A percentile compares a stretch with the other conserved stretches of the same genome.
These are phyloP conservation scores for Drosophila formosana DNA, from an alignment of 2,888 invertebrate genomes.

Conservation along the genomic window DNA sequence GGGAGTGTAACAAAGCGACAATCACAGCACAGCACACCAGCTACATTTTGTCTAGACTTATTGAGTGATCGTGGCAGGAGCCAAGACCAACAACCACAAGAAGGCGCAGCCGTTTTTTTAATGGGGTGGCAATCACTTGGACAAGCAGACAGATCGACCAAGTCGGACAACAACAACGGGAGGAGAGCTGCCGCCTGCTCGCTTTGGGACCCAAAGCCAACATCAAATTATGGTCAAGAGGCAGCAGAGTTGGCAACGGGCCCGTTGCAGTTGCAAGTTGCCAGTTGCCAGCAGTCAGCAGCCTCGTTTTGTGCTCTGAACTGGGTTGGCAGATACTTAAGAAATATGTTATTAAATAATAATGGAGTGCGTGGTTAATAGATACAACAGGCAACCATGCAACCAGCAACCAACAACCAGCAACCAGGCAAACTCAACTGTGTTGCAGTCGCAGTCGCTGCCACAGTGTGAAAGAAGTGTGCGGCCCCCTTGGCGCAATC, in stretches of 20 bases:
- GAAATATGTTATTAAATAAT: constrained; percentile 84
- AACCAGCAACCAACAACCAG: constrained; percentile 25
- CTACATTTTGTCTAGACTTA: constrained; percentile 81
- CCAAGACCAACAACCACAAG: constrained; percentile 55
- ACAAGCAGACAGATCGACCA: constrained; percentile 44
- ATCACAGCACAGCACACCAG: constrained; percentile 71
- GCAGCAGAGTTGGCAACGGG: constrained; percentile 56
- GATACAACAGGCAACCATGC: constrained; percentile 69
- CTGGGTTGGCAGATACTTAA: constrained; percentile 83
- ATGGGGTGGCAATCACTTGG: constrained; percentile 84
- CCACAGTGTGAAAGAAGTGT: constrained; percentile 69
- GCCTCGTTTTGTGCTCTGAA: constrained; percentile 81
- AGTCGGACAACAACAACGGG: constrained; percentile 14
- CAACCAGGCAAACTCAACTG: constrained; percentile 30
- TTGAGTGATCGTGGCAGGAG: constrained; percentile 82
- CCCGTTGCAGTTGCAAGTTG: constrained; percentile 25
- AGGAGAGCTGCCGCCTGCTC: constrained; percentile 11
- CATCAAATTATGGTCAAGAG: constrained; percentile 81
- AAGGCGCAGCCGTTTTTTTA: constrained; percentile 77
- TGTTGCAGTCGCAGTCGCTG: constrained; percentile 30
- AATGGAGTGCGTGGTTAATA: constrained; percentile 83
- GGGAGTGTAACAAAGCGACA: constrained; percentile 69
- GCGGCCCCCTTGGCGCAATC: constrained; percentile 78
- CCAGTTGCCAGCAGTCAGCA: constrained; percentile 9
- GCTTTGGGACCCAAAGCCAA: constrained; percentile 47